Evolutionary conservation across 1,140 invertebrate species (phyloP).

Genomic region (Chironomus tepperi): DNA sequence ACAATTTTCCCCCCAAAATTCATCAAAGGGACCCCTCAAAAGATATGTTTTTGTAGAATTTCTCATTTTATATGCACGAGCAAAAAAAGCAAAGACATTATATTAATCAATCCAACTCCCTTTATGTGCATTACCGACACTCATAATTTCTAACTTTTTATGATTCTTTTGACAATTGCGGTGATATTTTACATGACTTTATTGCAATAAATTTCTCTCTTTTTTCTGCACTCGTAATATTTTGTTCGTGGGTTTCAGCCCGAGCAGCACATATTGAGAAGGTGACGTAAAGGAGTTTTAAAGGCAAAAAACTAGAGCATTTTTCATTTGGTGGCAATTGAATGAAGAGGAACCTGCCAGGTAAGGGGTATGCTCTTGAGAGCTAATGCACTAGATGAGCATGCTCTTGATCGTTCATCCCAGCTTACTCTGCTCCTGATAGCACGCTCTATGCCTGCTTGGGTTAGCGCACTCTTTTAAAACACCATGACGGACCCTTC

Average conservation of each 20-base stretch:
- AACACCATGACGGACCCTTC: no score
- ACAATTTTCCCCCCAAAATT: not conserved
- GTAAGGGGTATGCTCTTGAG: no score
- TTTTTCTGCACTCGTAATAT: not conserved
- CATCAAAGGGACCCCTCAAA: not conserved
- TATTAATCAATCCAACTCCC: not conserved
- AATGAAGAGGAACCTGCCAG: no score
- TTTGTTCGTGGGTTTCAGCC: not conserved
- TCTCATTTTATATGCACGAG: not conserved
- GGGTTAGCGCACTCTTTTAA: no score
- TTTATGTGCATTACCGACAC: not conserved
- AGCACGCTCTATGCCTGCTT: no score
- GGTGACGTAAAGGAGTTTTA: no score
- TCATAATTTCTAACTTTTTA: constrained; percentile 4
- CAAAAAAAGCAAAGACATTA: not conserved
- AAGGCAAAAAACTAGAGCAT: no score
- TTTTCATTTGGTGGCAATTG: not conserved
- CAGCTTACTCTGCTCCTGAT: no score
- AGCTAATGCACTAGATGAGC: no score
- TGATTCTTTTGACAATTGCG: not conserved
- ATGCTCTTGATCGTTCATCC: no score
- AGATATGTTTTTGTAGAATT: no score
- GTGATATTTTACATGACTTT: constrained; percentile 18
- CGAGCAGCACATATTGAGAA: no score
- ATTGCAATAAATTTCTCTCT: not conserved